These are phyloP conservation scores for Lepidotrigona ventralis DNA, from an alignment of 1,140 invertebrate species.

Conservation along the genomic window DNA sequence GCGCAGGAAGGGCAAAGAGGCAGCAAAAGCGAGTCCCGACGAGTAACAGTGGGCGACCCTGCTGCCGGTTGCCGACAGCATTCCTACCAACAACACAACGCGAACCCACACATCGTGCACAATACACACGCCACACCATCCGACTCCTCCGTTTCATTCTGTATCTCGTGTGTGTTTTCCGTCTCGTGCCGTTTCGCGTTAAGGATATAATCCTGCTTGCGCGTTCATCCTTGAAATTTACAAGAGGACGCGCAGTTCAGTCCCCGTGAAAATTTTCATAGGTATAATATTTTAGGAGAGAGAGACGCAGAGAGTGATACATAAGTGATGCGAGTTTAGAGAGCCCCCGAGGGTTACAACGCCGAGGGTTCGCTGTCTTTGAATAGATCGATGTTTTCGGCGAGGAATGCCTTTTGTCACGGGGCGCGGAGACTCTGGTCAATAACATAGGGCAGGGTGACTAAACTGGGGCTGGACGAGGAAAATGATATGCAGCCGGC, in stretches of 20 bases:
- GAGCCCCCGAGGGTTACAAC: background rate
- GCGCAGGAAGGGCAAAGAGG: constrained; percentile 59
- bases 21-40: constrained; percentile 68
- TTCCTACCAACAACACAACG: constrained; percentile 71
- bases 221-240: background rate
- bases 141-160: constrained; percentile 20
- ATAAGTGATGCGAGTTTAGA: background rate
- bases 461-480: background rate
- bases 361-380: background rate
- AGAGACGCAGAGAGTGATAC: too few species aligned
- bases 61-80: constrained; percentile 73
- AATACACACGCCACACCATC: constrained; percentile 51
- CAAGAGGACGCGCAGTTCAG: background rate
- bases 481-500: background rate
- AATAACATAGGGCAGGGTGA: constrained; percentile 19
- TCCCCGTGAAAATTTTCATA: background rate
- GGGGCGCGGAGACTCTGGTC: background rate
- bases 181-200: background rate
- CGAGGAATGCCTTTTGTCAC: background rate
- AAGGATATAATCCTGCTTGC: background rate
- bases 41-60: constrained; percentile 72
- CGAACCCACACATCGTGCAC: constrained; percentile 64
- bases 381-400: background rate
- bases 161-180: background rate
- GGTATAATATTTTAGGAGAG: background rate